phyloP scores from a whole-genome alignment of 2,888 invertebrate genomes.

The Agelastica alni region DNA sequence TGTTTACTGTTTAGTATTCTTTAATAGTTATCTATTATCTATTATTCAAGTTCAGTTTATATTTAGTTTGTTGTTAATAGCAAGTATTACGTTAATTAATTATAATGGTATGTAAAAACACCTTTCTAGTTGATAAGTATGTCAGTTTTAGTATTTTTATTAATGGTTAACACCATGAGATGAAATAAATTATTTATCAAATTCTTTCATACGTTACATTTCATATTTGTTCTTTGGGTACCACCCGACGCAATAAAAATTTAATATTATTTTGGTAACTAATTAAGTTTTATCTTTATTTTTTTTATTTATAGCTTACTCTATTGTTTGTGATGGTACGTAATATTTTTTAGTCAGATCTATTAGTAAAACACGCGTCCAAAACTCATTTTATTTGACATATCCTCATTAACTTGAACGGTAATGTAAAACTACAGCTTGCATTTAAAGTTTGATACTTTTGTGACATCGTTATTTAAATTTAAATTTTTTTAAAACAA shows the following conservation, averaged over 20 bases:
- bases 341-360: neutral
- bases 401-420: constrained; percentile 15
- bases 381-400: constrained; percentile 14
- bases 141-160: constrained; percentile 6
- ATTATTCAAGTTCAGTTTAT: neutral
- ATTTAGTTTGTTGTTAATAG: neutral
- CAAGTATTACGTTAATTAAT: neutral
- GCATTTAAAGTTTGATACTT: too few species aligned
- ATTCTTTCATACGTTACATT: neutral
- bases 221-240: neutral
- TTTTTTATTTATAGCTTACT: too few species aligned
- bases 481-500: too few species aligned
- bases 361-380: constrained; percentile 6
- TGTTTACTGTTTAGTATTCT: neutral
- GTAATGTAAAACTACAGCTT: constrained; percentile 9
- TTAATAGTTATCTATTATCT: neutral
- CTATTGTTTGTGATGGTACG: too few species aligned
- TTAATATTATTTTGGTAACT: too few species aligned
- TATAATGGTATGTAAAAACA: neutral
- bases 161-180: neutral
- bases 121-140: neutral
- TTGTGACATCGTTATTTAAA: too few species aligned
- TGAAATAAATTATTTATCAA: neutral
- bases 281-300: too few species aligned
- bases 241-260: too few species aligned